Evolutionary conservation across 2,888 invertebrate species (phyloP).

Genomic region (Synanthedon tipuliformis): DNA sequence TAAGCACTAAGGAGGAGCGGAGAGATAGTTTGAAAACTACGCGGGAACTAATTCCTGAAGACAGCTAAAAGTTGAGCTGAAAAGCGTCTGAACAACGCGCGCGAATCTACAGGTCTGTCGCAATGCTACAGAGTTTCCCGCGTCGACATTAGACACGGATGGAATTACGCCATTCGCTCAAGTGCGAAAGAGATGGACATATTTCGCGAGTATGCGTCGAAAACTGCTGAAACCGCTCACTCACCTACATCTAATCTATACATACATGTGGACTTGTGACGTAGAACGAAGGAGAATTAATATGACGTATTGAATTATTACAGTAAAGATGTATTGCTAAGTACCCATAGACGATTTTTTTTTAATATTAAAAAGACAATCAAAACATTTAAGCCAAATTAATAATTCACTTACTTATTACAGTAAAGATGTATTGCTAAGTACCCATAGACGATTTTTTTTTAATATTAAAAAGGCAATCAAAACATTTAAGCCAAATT

Average conservation of each 20-base stretch:
- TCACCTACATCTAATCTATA: not conserved
- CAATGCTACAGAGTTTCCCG: slow-evolving; percentile 47
- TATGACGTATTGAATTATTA: too few species aligned
- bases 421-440: too few species aligned
- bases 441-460: too few species aligned
- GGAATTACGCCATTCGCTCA: slow-evolving; percentile 6
- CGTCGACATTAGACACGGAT: slow-evolving; percentile 27
- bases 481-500: too few species aligned
- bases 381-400: too few species aligned
- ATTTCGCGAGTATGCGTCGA: slow-evolving; percentile 9
- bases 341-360: too few species aligned
- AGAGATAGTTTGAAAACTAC: slow-evolving; percentile 8
- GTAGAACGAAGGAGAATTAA: not conserved
- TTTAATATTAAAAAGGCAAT: too few species aligned
- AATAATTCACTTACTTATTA: too few species aligned
- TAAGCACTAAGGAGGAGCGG: slow-evolving; percentile 7
- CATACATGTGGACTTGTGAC: not conserved
- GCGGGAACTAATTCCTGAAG: slow-evolving; percentile 13
- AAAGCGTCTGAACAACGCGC: slow-evolving; percentile 41
- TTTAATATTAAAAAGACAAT: too few species aligned
- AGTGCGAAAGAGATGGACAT: slow-evolving; percentile 21
- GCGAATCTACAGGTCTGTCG: slow-evolving; percentile 61
- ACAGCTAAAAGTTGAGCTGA: slow-evolving; percentile 13
- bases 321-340: too few species aligned
- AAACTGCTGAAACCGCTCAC: not conserved